These are phyloP conservation scores for Copidosoma aretas DNA, from an alignment of 2,888 invertebrate species.

Conservation along the genomic window DNA sequence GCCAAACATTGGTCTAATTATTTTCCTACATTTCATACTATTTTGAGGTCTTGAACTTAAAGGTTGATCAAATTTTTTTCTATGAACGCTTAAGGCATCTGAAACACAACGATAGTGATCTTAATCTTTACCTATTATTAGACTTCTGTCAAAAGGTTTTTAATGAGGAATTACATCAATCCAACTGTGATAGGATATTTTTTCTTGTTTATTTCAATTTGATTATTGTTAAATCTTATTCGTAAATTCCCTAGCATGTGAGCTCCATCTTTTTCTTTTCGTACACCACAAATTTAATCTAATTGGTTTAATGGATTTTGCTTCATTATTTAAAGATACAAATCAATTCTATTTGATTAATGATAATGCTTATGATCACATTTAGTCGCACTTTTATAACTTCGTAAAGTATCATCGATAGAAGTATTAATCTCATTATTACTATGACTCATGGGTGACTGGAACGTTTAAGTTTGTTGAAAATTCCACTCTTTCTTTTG, in stretches of 20 bases:
- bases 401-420: background rate
- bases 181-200: background rate
- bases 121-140: background rate
- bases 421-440: background rate
- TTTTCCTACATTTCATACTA: background rate
- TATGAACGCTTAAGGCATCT: background rate
- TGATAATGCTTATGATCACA: background rate
- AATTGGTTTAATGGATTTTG: background rate
- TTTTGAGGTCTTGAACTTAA: background rate
- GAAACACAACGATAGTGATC: background rate
- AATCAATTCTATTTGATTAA: background rate
- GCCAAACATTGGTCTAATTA: background rate
- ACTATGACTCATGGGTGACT: too few relatives aligned
- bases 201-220: background rate
- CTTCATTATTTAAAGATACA: background rate
- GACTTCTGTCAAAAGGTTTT: background rate
- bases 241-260: background rate
- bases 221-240: slow-evolving; percentile 11
- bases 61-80: background rate
- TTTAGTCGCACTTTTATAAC: background rate
- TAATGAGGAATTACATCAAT: background rate
- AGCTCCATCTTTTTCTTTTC: background rate
- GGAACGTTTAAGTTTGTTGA: too few relatives aligned
- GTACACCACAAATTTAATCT: background rate
- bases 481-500: too few relatives aligned